These are phyloP conservation scores for Dexiosoma caninum DNA, from an alignment of 2,888 invertebrate species.

Conservation along the genomic window DNA sequence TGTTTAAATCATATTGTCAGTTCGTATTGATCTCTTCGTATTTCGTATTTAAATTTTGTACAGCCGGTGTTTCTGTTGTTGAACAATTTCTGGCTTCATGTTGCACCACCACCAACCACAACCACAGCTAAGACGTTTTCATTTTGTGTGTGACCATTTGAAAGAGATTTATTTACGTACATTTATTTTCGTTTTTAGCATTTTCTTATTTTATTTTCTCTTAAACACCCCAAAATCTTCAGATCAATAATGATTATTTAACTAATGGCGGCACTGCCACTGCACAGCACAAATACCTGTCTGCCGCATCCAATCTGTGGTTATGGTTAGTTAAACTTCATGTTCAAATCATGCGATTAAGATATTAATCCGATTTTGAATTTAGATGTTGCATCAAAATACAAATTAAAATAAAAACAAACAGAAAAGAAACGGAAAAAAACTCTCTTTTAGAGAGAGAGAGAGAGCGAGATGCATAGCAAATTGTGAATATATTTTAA, in stretches of 20 bases:
- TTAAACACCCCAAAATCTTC: constrained; percentile 25
- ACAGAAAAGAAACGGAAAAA: no score
- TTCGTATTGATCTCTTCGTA: constrained; percentile 6
- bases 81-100: background rate
- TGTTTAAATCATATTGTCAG: constrained; percentile 41
- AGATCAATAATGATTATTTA: constrained; percentile 53
- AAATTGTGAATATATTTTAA: constrained; percentile 35
- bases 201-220: background rate
- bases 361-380: constrained; percentile 60
- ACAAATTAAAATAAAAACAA: no score
- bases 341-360: constrained; percentile 59
- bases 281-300: constrained; percentile 19
- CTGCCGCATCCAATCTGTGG: constrained; percentile 32
- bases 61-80: constrained; percentile 50
- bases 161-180: constrained; percentile 33
- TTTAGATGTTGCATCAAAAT: constrained; percentile 47
- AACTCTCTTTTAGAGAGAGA: no score
- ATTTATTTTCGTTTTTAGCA: constrained; percentile 5
- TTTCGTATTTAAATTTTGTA: constrained; percentile 38
- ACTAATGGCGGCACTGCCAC: constrained; percentile 36
- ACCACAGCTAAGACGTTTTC: background rate
- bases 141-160: background rate
- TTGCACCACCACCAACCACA: constrained; percentile 1
- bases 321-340: constrained; percentile 58
- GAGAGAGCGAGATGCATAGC: background rate